These are phyloP conservation scores for Oscheius sp. DNA, from an alignment of 2,888 invertebrate genomes.

Conservation along the genomic window DNA sequence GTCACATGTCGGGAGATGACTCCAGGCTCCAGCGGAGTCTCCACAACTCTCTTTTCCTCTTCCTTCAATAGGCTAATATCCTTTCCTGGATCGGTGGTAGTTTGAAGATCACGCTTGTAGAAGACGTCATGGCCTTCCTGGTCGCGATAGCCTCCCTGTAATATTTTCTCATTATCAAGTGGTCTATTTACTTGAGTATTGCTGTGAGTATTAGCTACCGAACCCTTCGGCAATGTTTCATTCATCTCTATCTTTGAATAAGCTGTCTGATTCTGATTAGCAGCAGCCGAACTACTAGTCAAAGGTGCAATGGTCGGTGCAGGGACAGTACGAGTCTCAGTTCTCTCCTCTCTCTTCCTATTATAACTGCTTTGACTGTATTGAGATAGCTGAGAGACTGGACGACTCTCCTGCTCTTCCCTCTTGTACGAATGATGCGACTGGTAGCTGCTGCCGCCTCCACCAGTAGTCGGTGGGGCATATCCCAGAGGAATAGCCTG, in stretches of 20 bases:
- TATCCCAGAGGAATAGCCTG: slow-evolving; percentile 6
- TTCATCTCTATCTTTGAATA: slow-evolving; percentile 50
- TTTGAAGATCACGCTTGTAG: slow-evolving; percentile 64
- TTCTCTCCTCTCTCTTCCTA: slow-evolving; percentile 53
- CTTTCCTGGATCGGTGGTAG: slow-evolving; percentile 63
- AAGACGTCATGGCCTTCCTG: slow-evolving; percentile 63
- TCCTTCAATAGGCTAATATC: slow-evolving; percentile 63
- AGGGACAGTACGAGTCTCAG: slow-evolving; percentile 49
- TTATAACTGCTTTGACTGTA: slow-evolving; percentile 50
- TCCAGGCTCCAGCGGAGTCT: slow-evolving; percentile 65
- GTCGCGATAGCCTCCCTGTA: slow-evolving; percentile 63
- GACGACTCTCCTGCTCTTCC: slow-evolving; percentile 45
- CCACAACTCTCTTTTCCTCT: slow-evolving; percentile 63
- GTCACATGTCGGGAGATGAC: slow-evolving; percentile 67
- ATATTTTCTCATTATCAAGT: too few relatives aligned
- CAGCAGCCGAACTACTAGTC: slow-evolving; percentile 9
- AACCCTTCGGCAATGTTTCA: slow-evolving; percentile 56
- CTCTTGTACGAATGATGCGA: slow-evolving; percentile 21
- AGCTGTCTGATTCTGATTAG: background rate
- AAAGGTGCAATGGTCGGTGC: slow-evolving; percentile 31
- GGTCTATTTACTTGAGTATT: slow-evolving; percentile 53
- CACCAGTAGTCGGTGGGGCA: background rate
- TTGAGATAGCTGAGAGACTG: slow-evolving; percentile 50
- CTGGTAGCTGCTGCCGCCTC: slow-evolving; percentile 9
- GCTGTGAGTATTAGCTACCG: slow-evolving; percentile 58